Evolutionary conservation across 2,113 vertebrate species (phyloP), one percentile per base, ranked within the genome.

Genomic region (Oriolus oriolus): DNA sequence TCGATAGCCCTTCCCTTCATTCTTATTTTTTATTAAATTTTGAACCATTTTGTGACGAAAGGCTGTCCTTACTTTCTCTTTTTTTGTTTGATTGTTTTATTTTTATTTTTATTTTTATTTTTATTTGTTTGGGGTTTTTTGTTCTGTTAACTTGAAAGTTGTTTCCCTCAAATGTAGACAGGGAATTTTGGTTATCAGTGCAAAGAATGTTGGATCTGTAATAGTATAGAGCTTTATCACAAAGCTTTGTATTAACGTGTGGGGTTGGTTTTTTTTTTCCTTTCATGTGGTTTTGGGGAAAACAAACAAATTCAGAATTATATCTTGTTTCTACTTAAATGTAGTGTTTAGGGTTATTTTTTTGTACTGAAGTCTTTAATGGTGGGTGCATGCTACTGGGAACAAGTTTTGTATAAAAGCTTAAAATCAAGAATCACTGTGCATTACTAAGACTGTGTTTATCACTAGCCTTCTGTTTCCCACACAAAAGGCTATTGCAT

Each of bases 361-460:
- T 98, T 98, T 98, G 98, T 98, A 98, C 98, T 98, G 98, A 98
- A 98, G 98, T 98, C 98, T 98, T 98, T 98, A 97, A 98, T 97
- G 98, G 98, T 98, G 98, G 98, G 98, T 99, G 99, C 99, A 99
- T 99, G 99, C 98, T 98, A 98, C 98, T 98, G 97, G 98, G 98
- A 98, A 98, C 98, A 98, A 98, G 97, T 97, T 98, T 98, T 98
- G 98, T 98, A 98, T 96, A 98, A 98, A 98, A 98, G 97, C 98
- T 98, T 98, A 97, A 98, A 98, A 98, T 98, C 92, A 97, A 98
- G 97, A 98, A 98, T 98, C 98, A 98, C 98, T 98, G 98, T 98
- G 98, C 98, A 98, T 98, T 98, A 97, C 98, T 97, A 98, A 98
- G 97, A 98, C 97, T 97, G 97, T 98, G 98, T 98, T 98, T 97